Percentiles rank a stretch among this genome's conserved stretches.
phyloP scores from a whole-genome alignment of 2,888 invertebrate genomes.

The Cephus sareptanus region DNA sequence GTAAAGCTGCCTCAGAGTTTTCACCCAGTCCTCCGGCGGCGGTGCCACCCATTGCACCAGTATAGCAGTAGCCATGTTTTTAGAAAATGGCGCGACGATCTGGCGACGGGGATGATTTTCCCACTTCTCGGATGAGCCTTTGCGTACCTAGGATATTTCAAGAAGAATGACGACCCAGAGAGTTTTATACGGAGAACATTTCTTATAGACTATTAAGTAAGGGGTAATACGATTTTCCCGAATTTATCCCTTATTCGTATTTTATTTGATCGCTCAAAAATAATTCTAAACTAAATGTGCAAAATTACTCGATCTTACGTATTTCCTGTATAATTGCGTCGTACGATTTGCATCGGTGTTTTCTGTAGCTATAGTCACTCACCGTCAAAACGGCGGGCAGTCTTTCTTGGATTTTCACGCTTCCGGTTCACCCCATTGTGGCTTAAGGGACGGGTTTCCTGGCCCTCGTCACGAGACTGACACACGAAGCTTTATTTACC shows the following conservation, averaged over 20 bases:
- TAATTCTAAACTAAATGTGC: neutral
- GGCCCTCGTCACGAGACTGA: constrained; percentile 18
- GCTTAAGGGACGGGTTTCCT: neutral
- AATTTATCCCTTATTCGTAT: neutral
- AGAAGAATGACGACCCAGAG: neutral
- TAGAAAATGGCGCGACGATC: neutral
- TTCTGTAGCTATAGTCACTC: neutral
- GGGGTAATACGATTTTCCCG: neutral
- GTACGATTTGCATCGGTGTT: neutral
- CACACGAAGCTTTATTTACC: constrained; percentile 23
- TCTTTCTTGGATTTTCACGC: neutral
- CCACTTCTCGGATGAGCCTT: neutral
- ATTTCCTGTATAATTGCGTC: neutral
- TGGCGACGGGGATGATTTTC: neutral
- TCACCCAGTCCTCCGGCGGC: constrained; percentile 21
- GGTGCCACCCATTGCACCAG: neutral
- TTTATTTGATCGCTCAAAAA: neutral
- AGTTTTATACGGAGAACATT: neutral
- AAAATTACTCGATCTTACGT: neutral
- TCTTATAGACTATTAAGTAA: neutral
- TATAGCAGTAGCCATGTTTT: neutral
- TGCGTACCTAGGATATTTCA: neutral
- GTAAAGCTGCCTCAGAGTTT: constrained; percentile 49
- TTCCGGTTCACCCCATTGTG: neutral
- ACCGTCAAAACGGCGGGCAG: neutral